These are phyloP conservation scores for Plutella xylostella DNA, from an alignment of 2,888 invertebrate genomes.

Conservation along the genomic window DNA sequence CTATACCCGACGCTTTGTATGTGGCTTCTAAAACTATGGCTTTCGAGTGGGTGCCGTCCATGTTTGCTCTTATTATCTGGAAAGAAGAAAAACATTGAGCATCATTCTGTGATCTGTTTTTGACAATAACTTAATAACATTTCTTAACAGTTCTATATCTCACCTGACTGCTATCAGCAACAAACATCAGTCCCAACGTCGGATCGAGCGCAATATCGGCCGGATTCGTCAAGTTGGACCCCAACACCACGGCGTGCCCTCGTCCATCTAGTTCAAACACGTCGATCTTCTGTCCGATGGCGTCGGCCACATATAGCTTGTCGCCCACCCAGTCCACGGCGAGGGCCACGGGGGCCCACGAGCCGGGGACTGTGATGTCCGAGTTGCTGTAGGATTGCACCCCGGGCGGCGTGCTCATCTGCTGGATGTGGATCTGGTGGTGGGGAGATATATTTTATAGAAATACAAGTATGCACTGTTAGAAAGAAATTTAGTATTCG, in stretches of 20 bases:
- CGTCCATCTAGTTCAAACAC: slow-evolving; percentile 90
- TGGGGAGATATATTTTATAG: too few relatives aligned
- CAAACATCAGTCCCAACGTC: slow-evolving; percentile 86
- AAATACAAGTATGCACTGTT: too few relatives aligned
- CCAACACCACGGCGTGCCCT: slow-evolving; percentile 91
- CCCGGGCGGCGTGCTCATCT: slow-evolving; percentile 53
- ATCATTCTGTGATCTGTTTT: too few relatives aligned
- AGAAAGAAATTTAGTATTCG: too few relatives aligned
- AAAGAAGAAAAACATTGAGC: slow-evolving; percentile 18
- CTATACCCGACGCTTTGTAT: slow-evolving; percentile 92
- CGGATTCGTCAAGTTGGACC: slow-evolving; percentile 91
- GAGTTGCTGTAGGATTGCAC: slow-evolving; percentile 55
- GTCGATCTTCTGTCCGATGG: slow-evolving; percentile 77
- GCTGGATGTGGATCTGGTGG: slow-evolving; percentile 72
- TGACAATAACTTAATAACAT: too few relatives aligned
- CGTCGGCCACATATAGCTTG: slow-evolving; percentile 95
- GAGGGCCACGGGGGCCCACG: slow-evolving; percentile 90
- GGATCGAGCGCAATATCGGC: slow-evolving; percentile 95
- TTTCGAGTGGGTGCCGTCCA: slow-evolving; percentile 90
- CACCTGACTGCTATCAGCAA: slow-evolving; percentile 86
- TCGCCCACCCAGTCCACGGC: slow-evolving; percentile 98
- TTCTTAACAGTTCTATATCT: slow-evolving; percentile 9
- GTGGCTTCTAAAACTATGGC: slow-evolving; percentile 93
- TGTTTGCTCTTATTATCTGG: slow-evolving; percentile 84
- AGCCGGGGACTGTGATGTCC: slow-evolving; percentile 82